Evolutionary conservation across 1,140 invertebrate genomes (phyloP), one percentile per base, ranked within the genome.

Genomic region (Drusus annulatus): DNA sequence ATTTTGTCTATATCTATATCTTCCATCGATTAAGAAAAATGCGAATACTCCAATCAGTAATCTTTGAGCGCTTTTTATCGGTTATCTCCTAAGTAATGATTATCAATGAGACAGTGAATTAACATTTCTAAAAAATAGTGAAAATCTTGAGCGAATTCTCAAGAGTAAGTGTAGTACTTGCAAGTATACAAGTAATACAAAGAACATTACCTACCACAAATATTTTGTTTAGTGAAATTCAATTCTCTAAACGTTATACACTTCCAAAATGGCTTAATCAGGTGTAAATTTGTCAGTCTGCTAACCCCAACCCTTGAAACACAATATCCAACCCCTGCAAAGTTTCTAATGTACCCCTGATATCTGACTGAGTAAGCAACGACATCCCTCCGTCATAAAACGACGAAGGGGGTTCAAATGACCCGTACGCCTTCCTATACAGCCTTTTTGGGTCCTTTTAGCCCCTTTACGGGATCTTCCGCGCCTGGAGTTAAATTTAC

Each of bases 401-500:
- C 65, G 65, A 50, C 36, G 65, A n/a, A 45, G 65, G 65, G n/a
- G 36, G 31, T 50, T 69, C 25, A 69, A 69, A 69, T 69, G 65
- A 69, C 65, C 65, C 65, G 65, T 69, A 36, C 65, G 65, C 65
- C 65, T 23, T 69, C 65, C 65, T 45, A 69, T 69, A 69, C n/a
- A 69, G 65, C 65, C 65, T 69, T 51, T 69, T 69, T 69, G 45
- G 65, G 36, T 36, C 65, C 65, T 69, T 69, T 69, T 69, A 69
- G 36, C 65, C 65, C 36, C 45, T 69, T 69, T 69, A 69, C 65
- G n/a, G 65, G 51, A 15, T 36, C 36, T 36, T 23, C 6, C 8
- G 65, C 65, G 65, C 65, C 36, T 45, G 65, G 65, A 36, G 65
- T 69, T 69, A 69, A 69, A 69, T 69, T 69, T 69, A 69, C 65